Evolutionary conservation across 2,113 vertebrate genomes (phyloP), one percentile per base, ranked within the genome.

Genomic region (Nibea coibor): DNA sequence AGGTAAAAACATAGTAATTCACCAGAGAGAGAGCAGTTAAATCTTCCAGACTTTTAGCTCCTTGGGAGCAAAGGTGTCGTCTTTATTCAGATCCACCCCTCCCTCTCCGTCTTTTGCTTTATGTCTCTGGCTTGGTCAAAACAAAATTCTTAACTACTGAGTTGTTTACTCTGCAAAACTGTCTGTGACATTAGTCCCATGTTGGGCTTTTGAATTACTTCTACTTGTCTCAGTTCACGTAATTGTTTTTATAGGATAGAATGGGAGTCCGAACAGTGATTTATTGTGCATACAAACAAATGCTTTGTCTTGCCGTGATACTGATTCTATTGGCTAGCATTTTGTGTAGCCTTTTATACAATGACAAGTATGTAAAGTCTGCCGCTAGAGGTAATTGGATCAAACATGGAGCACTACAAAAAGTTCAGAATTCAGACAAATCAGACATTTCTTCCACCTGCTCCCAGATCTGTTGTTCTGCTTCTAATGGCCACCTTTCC

Each of bases 1-100:
- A 82, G 84, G 82, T 92, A 81, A 87, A 92, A 92, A 90, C 81
- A 83, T 69, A 90, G 84, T 90, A 87, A 91, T 89, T 91, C 89
- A 92, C 81, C 1, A 20, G 59, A 73, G 63, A 43, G 59, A 82
- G 80, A 78, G 77, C 53, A 66, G 63, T 70, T 90, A 87, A 92
- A 90, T 89, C 72, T 86, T 80, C 57, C 17, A 2, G 78, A 91
- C 76, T 86, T 86, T 78, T 51, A 83, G 78, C 74, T 80, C 80
- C 70, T 81, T 59, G 3, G 67, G 78, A 75, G 81, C 72, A 82
- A 77, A 78, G 62, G 72, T 78, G 64, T 64, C 2, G 4, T 87
- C 83, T 86, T 88, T 69, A 86, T 75, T 50, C 45, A 62, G 70
- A 80, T 39, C 57, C 28, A 19, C 50, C 63, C 48, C 79, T 43